A percentile compares a stretch with the other conserved stretches of the same genome.
Evolutionary conservation across 2,113 vertebrate species (phyloP).

Genomic region (Jacana jacana): DNA sequence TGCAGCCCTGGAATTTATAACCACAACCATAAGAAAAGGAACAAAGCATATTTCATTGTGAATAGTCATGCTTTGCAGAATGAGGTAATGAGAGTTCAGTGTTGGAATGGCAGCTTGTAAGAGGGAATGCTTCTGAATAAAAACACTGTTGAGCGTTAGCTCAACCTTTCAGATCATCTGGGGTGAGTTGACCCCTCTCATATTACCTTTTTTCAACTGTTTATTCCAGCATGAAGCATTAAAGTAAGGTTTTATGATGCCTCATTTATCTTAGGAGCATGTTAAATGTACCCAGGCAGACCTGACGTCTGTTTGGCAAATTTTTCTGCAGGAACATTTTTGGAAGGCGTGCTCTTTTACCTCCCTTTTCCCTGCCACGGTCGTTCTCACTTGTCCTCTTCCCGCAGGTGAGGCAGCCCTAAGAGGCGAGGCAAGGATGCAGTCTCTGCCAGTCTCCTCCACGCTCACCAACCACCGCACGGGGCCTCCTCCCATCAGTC

Average conservation of each 20-base stretch:
- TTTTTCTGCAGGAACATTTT: not conserved
- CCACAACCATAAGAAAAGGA: not conserved
- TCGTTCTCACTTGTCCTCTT: not conserved
- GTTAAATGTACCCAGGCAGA: not conserved
- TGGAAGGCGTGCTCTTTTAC: not conserved
- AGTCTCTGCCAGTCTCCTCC: constrained; percentile 86
- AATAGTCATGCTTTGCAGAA: not conserved
- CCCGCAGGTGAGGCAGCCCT: constrained; percentile 90
- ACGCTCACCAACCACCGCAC: constrained; percentile 89
- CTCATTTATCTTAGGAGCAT: not conserved
- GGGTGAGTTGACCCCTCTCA: not conserved
- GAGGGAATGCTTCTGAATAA: not conserved
- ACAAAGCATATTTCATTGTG: constrained; percentile 13
- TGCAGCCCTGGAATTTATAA: constrained; percentile 36
- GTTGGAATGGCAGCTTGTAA: not conserved
- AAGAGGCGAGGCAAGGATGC: constrained; percentile 91
- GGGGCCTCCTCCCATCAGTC: constrained; percentile 95
- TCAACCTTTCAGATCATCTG: not conserved
- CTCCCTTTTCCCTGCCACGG: not conserved
- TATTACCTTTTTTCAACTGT: not conserved
- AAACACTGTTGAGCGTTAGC: not conserved
- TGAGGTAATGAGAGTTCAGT: not conserved
- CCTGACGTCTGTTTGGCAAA: not conserved
- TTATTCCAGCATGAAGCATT: not conserved
- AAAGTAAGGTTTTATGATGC: not conserved